Percentiles rank a stretch among this genome's conserved stretches.
Conservation (phyloP, 2,113 vertebrate genomes). For the Eira barbara region DNA sequence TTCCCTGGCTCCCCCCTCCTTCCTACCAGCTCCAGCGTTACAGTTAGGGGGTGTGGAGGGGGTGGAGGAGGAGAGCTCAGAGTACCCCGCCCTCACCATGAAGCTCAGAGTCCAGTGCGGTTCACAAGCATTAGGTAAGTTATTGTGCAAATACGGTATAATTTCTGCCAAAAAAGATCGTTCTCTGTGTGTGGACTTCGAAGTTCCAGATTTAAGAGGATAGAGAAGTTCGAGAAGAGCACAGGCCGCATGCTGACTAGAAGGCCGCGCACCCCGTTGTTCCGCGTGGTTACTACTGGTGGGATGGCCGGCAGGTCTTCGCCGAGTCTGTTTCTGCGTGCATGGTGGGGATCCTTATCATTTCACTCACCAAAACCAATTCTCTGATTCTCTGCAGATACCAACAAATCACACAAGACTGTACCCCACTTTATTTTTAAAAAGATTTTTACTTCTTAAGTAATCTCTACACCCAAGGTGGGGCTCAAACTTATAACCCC, state of each 20-base stretch:
- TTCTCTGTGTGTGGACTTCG: neutral
- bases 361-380: neutral
- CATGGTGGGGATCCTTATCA: neutral
- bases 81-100: neutral
- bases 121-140: neutral
- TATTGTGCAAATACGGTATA: neutral
- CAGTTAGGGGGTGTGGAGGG: neutral
- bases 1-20: neutral
- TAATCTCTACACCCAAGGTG: too few relatives aligned
- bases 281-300: neutral
- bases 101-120: neutral
- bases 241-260: neutral
- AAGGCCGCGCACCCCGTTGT: neutral
- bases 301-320: neutral
- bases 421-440: too few relatives aligned
- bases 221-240: neutral
- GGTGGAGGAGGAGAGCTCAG: neutral
- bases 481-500: too few relatives aligned
- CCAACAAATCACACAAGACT: neutral
- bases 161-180: neutral
- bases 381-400: neutral
- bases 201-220: neutral
- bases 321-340: neutral
- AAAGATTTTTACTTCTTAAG: too few relatives aligned
- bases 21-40: neutral